These are phyloP conservation scores for Amiota minor DNA, from an alignment of 2,888 invertebrate genomes.

Conservation along the genomic window DNA sequence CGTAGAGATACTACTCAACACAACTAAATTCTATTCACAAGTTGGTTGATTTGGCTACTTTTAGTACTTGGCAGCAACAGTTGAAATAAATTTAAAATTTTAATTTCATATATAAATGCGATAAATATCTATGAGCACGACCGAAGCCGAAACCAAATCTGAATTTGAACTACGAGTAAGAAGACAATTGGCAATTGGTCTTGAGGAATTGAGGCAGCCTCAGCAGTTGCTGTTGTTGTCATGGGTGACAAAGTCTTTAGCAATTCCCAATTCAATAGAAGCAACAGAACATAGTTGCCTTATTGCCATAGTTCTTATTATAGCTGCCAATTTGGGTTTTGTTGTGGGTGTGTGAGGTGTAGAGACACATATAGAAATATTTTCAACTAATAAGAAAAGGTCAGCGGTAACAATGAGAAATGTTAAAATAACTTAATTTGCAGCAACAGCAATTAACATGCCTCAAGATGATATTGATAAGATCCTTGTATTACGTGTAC, in stretches of 20 bases:
- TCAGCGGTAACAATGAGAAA: conserved; percentile 59
- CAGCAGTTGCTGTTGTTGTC: conserved; percentile 3
- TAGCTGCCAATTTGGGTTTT: not conserved
- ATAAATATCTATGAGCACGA: conserved; percentile 59
- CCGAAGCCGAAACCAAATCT: conserved; percentile 16
- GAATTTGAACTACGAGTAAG: not conserved
- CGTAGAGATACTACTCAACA: not conserved
- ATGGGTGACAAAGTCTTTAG: conserved; percentile 8
- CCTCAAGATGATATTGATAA: conserved; percentile 34
- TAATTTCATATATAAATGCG: conserved; percentile 53
- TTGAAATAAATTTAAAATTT: conserved; percentile 40
- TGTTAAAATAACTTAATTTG: conserved; percentile 62
- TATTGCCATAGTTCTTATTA: not conserved
- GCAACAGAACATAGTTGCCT: not conserved
- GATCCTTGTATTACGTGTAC: conserved; percentile 46
- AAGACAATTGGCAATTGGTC: conserved; percentile 1
- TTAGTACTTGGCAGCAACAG: not conserved
- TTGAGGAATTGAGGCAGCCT: not conserved
- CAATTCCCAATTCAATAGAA: conserved; percentile 12
- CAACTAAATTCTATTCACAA: conserved; percentile 9
- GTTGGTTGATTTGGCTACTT: conserved; percentile 13
- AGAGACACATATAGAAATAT: not conserved
- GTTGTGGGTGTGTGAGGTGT: conserved; percentile 13
- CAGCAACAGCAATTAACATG: conserved; percentile 61
- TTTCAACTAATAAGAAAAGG: conserved; percentile 49